These are phyloP conservation scores for Corella eumyota DNA, from an alignment of 23 tunicate genomes.

Conservation along the genomic window DNA sequence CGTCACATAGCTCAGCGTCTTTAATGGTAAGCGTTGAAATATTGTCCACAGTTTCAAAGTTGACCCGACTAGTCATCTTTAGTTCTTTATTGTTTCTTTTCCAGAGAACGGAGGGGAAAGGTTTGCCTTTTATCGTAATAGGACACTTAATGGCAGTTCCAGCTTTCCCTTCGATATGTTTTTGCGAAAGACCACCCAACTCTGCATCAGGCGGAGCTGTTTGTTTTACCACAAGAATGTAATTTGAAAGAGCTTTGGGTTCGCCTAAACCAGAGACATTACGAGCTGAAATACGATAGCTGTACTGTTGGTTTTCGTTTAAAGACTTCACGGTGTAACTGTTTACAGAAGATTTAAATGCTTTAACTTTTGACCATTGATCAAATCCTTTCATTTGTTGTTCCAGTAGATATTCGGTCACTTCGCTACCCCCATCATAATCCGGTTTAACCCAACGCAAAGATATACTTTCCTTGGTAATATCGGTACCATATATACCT, in stretches of 20 bases:
- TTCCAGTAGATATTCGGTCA: conserved; percentile 42
- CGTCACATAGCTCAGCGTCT: conserved; percentile 21
- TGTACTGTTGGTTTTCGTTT: conserved; percentile 27
- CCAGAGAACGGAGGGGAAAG: conserved; percentile 34
- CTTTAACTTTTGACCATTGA: conserved; percentile 43
- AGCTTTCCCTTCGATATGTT: conserved; percentile 33
- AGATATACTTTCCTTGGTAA: conserved; percentile 54
- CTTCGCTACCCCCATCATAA: conserved; percentile 82
- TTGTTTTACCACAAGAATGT: conserved; percentile 32
- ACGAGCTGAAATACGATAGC: conserved; percentile 30
- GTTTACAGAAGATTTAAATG: conserved; percentile 21
- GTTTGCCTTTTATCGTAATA: conserved; percentile 32
- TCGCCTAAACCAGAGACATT: conserved; percentile 25
- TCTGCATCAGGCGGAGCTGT: conserved; percentile 32
- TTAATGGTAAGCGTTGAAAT: conserved; percentile 19
- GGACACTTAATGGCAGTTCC: conserved; percentile 11
- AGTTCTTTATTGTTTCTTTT: conserved; percentile 12
- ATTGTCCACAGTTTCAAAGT: conserved; percentile 11
- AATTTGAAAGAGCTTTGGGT: conserved; percentile 14
- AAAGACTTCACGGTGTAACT: conserved; percentile 19
- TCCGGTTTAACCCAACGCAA: conserved; percentile 86
- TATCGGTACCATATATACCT: conserved; percentile 35
- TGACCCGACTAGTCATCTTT: conserved; percentile 16
- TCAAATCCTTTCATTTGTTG: conserved; percentile 66
- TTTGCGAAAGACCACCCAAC: conserved; percentile 6